A percentile compares a stretch with the other conserved stretches of the same genome.
phyloP scores from a whole-genome alignment of 92 coral and sea anemone genomes.

The Montipora capitata region DNA sequence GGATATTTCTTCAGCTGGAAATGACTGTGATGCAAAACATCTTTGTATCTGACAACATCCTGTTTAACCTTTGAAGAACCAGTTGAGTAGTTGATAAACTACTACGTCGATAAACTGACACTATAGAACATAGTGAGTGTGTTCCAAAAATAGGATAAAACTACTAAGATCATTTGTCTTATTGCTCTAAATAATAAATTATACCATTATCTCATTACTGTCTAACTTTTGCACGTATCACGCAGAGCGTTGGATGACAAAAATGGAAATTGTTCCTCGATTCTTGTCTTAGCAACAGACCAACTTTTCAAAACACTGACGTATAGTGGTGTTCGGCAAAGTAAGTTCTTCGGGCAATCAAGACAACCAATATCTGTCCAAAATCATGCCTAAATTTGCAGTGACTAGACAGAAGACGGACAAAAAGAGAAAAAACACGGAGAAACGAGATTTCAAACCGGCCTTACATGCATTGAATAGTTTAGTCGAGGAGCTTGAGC shows the following conservation, averaged over 20 bases:
- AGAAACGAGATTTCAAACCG: constrained; percentile 10
- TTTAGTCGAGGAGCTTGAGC: constrained; percentile 22
- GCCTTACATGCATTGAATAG: constrained; percentile 22
- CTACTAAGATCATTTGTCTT: too few species aligned
- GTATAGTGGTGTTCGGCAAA: not conserved
- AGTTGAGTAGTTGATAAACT: too few species aligned
- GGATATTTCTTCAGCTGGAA: not conserved
- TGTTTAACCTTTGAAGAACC: too few species aligned
- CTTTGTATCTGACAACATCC: too few species aligned
- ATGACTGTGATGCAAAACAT: too few species aligned
- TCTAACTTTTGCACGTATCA: constrained; percentile 10
- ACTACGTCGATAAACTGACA: not conserved
- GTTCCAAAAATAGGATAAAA: constrained; percentile 15
- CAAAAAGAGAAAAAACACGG: constrained; percentile 17
- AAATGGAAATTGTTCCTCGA: constrained; percentile 13
- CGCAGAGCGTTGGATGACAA: constrained; percentile 35
- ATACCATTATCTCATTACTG: not conserved
- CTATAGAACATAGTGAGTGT: not conserved
- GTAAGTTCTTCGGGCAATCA: not conserved
- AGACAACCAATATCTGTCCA: not conserved
- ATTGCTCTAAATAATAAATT: not conserved
- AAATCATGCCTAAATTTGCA: constrained; percentile 27
- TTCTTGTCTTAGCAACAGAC: constrained; percentile 11
- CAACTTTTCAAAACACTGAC: not conserved
- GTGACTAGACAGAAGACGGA: not conserved